Base-by-base conservation (phyloP, 2,113 vertebrate genomes). In the Chionodraco myersi region DNA sequence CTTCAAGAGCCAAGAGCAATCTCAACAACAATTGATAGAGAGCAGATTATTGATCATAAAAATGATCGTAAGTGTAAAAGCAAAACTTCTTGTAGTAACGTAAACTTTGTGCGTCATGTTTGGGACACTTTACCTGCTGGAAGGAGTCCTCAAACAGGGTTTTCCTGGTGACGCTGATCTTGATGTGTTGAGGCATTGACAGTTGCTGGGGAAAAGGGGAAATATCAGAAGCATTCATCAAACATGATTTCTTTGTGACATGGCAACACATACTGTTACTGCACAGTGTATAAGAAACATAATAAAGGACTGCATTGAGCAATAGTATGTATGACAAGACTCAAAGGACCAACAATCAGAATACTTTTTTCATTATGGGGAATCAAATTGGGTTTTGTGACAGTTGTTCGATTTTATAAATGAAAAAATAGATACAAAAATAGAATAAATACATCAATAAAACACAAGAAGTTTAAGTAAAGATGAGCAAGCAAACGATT, bases 131-230 rank as follows among this genome's bases (percentile, higher is more conserved):
- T 93, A 99, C 98, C 96, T 99, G 98, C 84, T 98, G 97, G 94
- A 99, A 99, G 2, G 98, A 99, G 90, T 99, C 98, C 87, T 99
- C 98, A 75, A 99, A 99, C 76, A 99, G 90, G 0, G 97, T 99
- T 94, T 99, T 99, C 72, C 98, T 97, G 86, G 94, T 94, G 70
- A 98, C 97, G 3, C 95, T 97, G 84, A 99, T 99, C 94, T 99
- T 99, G 88, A 98, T 96, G 89, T 99, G 98, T 73, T 99, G 98
- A 70, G 97, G 97, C 97, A 97, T 95, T 34, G 96, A 92, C 88
- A 99, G 90, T 99, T 99, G 98, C 98, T 99, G 88, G 69, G 94
- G 75, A 86, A 85, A 61, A 69, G 14, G n/a, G 44, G 78, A 53
- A 47, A 84, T 15, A 13, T 30, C 49, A 79, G 18, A 36, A 58